Base-by-base conservation (phyloP, 2,888 invertebrate genomes). In the Cerceris rybyensis region DNA sequence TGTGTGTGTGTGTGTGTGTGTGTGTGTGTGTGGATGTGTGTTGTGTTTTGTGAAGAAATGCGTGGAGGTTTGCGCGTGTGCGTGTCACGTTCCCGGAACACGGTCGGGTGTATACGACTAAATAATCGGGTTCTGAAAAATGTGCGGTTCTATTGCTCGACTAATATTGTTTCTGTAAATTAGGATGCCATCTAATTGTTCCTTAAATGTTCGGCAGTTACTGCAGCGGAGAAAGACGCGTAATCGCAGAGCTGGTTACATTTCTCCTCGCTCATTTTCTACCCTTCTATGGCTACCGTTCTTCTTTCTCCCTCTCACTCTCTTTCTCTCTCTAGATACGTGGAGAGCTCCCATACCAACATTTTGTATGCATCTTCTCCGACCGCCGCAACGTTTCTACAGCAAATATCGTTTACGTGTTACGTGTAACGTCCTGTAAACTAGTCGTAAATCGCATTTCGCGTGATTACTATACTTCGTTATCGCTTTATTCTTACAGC, bases 401-500 rank as follows among this genome's bases (percentile, higher is more conserved):
- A 61, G 64, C 59, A 75, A 74, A 61, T 70, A 46, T 63, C 70
- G 70, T 50, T 75, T 61, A 61, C 77, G 66, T 72, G 46, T 82
- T 75, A 72, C 72, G 28, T 43, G 60, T 16, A 52, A 58, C 70
- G 74, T 78, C 63, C 83, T 83, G 83, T 70, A 81, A 87, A 82
- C 84, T 85, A 87, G 75, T 82, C 71, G 78, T 78, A 75, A 83
- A 78, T 86, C 81, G 83, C 84, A 76, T 28, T 79, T 76, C 79
- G 82, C 78, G 80, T 75, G 81, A 75, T 83, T 82, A 84, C 74
- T 80, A 81, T 83, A 78, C 43, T 80, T 80, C 76, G 70, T 68
- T 78, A 75, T 83, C 70, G 75, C 70, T 57, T 66, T 66, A 69
- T 52, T 61, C 74, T 67, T 78, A 70, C 54, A 67, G 67, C 16